phyloP scores from a whole-genome alignment of 2,888 invertebrate genomes.

The Spialia ferax region DNA sequence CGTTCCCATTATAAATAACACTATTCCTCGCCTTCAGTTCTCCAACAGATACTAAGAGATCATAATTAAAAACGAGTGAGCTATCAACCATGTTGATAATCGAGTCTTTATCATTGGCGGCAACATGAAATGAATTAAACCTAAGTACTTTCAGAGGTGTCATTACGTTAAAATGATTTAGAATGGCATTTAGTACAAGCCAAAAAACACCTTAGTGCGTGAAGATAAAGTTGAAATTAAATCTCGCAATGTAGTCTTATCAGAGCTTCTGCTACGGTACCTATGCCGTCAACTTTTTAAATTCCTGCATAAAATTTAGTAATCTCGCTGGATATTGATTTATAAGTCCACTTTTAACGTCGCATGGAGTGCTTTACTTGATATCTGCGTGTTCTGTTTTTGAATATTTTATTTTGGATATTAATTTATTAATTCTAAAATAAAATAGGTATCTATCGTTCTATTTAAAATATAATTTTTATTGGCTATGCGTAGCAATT shows the following conservation, averaged over 20 bases:
- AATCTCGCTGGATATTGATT: slow-evolving; percentile 42
- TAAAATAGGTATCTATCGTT: no score
- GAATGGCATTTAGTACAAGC: slow-evolving; percentile 9
- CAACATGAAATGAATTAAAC: slow-evolving; percentile 65
- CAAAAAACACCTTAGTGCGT: background rate
- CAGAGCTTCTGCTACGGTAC: slow-evolving; percentile 22
- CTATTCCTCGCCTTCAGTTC: background rate
- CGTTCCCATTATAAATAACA: background rate
- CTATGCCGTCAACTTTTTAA: slow-evolving; percentile 45
- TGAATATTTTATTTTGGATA: background rate
- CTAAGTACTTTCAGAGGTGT: slow-evolving; percentile 43
- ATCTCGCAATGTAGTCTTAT: slow-evolving; percentile 23
- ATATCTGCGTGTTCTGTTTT: background rate
- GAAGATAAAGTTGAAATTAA: background rate
- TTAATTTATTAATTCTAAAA: no score
- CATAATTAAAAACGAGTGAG: slow-evolving; percentile 49
- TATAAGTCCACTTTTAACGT: slow-evolving; percentile 39
- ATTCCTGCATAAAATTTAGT: slow-evolving; percentile 46
- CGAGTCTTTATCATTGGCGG: slow-evolving; percentile 62
- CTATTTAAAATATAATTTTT: slow-evolving; percentile 31
- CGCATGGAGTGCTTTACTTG: slow-evolving; percentile 1
- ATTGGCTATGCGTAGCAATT: slow-evolving; percentile 36
- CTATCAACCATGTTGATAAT: slow-evolving; percentile 55
- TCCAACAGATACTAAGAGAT: slow-evolving; percentile 39
- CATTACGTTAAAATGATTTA: slow-evolving; percentile 35